phyloP scores from a whole-genome alignment of 2,113 vertebrate genomes.

The Saccopteryx bilineata region DNA sequence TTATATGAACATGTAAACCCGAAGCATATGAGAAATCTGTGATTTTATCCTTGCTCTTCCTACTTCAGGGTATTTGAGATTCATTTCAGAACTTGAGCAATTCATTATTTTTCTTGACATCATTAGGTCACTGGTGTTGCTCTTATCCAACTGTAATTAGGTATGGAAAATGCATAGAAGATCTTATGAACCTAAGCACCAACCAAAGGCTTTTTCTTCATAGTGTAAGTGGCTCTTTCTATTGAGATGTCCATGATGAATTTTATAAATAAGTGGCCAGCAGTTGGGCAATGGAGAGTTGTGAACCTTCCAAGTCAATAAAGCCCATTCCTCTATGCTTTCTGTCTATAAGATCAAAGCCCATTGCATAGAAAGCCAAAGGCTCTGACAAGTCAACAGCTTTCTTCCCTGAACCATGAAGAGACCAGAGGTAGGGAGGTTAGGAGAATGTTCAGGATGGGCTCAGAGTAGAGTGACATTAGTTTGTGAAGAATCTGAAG shows the following conservation, averaged over 20 bases:
- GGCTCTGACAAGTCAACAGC: neutral
- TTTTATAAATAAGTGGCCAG: neutral
- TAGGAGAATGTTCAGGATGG: neutral
- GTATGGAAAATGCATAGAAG: neutral
- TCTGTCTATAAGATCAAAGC: neutral
- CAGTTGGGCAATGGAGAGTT: neutral
- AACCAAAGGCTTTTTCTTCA: neutral
- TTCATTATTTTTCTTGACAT: neutral
- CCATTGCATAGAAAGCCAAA: neutral
- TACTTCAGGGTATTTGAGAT: rapidly evolving
- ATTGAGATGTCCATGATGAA: neutral
- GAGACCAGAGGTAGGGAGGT: neutral
- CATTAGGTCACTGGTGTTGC: neutral
- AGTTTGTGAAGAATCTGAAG: neutral
- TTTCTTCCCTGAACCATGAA: neutral
- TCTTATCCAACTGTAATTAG: neutral
- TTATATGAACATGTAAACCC: neutral
- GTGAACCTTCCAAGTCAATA: neutral
- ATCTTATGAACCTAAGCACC: neutral
- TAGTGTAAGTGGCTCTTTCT: too few species aligned
- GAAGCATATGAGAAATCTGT: rapidly evolving
- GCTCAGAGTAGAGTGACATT: neutral
- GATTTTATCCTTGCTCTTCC: neutral
- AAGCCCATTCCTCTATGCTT: neutral
- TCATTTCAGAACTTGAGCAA: neutral